A percentile compares a stretch with the other conserved stretches of the same genome.
phyloP scores from a whole-genome alignment of 2,113 vertebrate genomes.

The Turdus rufiventris region DNA sequence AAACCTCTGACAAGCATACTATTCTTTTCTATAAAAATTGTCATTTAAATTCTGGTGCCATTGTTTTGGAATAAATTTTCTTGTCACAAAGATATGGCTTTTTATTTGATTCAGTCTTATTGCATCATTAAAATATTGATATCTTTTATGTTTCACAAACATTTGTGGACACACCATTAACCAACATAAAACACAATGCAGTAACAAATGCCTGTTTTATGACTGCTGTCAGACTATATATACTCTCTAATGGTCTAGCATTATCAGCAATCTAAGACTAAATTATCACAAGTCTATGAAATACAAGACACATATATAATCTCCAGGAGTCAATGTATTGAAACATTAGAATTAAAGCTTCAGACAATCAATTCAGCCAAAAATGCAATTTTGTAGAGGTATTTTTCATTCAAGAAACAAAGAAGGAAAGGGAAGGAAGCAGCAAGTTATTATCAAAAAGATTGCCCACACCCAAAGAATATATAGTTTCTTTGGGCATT shows the following conservation, averaged over 20 bases:
- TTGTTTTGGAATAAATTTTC: conserved; percentile 71
- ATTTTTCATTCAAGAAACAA: conserved; percentile 55
- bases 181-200: conserved; percentile 70
- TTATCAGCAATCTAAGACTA: conserved; percentile 71
- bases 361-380: conserved; percentile 68
- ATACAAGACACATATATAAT: conserved; percentile 70
- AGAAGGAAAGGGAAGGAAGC: conserved; percentile 2
- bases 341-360: conserved; percentile 72
- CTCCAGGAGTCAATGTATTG: conserved; percentile 53
- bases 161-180: conserved; percentile 74
- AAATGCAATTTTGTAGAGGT: conserved; percentile 43
- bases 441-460: conserved; percentile 6
- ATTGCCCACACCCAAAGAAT: background rate
- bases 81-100: conserved; percentile 69
- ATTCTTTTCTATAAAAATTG: conserved; percentile 62
- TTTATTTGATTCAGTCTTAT: conserved; percentile 75
- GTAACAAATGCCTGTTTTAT: conserved; percentile 80
- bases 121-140: conserved; percentile 77
- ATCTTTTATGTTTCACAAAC: conserved; percentile 77
- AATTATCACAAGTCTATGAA: conserved; percentile 76
- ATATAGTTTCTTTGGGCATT: conserved; percentile 12
- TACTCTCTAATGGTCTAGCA: conserved; percentile 69
- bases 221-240: conserved; percentile 79
- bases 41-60: conserved; percentile 75
- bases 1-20: conserved; percentile 57